Evolutionary conservation across 2,797 vertebrate genomes (phyloP).

Genomic region (Dicrostonyx torquatus): DNA sequence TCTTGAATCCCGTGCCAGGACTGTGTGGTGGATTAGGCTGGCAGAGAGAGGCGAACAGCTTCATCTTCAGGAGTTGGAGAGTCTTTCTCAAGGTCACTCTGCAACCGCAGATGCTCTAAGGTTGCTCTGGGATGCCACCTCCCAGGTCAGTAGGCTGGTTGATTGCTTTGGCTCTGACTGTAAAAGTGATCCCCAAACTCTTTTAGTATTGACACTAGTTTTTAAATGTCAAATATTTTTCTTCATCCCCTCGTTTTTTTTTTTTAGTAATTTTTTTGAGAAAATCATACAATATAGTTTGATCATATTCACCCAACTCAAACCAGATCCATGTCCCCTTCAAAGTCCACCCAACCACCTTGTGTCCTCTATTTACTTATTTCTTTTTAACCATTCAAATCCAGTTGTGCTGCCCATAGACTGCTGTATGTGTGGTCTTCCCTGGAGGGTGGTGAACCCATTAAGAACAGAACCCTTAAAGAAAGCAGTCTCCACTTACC

Average conservation of each 20-base stretch:
- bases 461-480: not conserved
- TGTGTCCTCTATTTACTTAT: not conserved
- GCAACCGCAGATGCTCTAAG: not conserved
- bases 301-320: not conserved
- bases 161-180: not conserved
- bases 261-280: not conserved
- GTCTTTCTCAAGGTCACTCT: conserved; percentile 67
- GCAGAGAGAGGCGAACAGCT: conserved; percentile 68
- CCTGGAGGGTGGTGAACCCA: not conserved
- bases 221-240: not conserved
- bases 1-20: conserved; percentile 64
- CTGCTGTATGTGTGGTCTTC: not conserved
- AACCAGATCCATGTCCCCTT: not conserved
- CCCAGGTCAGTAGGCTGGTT: not conserved
- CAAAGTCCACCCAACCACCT: not conserved
- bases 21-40: conserved; percentile 78
- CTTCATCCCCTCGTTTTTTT: not conserved
- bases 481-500: not conserved
- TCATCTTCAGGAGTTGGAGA: conserved; percentile 68
- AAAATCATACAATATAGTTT: not conserved
- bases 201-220: not conserved
- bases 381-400: not conserved
- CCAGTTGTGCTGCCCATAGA: not conserved
- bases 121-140: not conserved
- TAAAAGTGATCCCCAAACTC: not conserved